These are phyloP conservation scores for Heliconius himera DNA, from an alignment of 1,140 invertebrate species.

Conservation along the genomic window DNA sequence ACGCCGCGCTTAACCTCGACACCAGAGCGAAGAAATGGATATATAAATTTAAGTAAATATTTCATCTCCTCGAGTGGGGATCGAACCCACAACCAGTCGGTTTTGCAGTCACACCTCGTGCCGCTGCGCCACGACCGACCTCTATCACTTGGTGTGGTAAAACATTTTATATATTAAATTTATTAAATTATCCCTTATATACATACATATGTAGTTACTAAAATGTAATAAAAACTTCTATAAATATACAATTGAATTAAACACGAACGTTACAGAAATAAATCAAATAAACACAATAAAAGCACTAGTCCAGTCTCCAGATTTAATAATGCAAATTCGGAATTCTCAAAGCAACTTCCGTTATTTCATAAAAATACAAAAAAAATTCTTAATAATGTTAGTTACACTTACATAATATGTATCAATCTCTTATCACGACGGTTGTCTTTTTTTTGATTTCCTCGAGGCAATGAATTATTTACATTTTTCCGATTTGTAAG, in stretches of 20 bases:
- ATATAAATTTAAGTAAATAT: too few species aligned
- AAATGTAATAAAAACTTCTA: background rate
- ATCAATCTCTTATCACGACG: background rate
- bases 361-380: background rate
- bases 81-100: too few species aligned
- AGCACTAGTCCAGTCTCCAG: background rate
- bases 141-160: too few species aligned
- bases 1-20: too few species aligned
- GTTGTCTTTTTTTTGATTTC: background rate
- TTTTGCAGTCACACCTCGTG: too few species aligned
- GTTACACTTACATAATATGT: background rate
- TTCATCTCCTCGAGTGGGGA: too few species aligned
- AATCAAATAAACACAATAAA: background rate
- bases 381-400: background rate
- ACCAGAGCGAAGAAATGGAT: too few species aligned
- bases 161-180: too few species aligned
- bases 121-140: too few species aligned
- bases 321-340: conserved; percentile 3
- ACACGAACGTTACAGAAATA: background rate
- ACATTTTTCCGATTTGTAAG: background rate
- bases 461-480: background rate
- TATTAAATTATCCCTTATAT: too few species aligned
- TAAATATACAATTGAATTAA: background rate
- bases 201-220: too few species aligned
- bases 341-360: background rate